phyloP scores from a whole-genome alignment of 2,888 invertebrate genomes.

The Augiades crinisus region DNA sequence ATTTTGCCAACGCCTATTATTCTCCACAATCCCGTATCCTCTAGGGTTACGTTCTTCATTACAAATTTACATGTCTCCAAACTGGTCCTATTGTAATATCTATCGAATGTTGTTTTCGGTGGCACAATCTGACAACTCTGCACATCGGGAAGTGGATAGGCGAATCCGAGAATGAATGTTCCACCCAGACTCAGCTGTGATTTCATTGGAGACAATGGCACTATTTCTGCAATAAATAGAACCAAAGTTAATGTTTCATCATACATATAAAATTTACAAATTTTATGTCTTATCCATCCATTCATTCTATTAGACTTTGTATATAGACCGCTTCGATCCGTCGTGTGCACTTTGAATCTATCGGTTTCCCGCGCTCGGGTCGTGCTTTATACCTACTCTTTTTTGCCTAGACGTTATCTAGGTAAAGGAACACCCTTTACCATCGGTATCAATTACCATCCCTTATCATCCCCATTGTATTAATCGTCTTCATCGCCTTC shows the following conservation, averaged over 20 bases:
- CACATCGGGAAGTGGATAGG: constrained; percentile 47
- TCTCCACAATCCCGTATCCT: constrained; percentile 56
- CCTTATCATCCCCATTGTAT: too few relatives aligned
- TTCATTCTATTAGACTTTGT: too few relatives aligned
- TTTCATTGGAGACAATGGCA: constrained; percentile 36
- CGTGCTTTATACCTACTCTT: too few relatives aligned
- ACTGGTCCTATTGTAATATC: constrained; percentile 49
- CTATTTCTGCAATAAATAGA: constrained; percentile 47
- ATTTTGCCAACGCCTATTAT: constrained; percentile 58
- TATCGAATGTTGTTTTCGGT: constrained; percentile 51
- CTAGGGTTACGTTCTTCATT: constrained; percentile 48
- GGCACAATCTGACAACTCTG: constrained; percentile 53
- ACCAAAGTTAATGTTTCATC: background rate
- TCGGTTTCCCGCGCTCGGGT: too few relatives aligned
- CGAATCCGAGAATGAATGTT: constrained; percentile 48
- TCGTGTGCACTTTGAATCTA: too few relatives aligned
- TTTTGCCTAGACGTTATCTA: too few relatives aligned
- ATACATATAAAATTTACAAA: too few relatives aligned
- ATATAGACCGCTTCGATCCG: too few relatives aligned
- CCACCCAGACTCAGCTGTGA: constrained; percentile 41
- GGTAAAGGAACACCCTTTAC: too few relatives aligned
- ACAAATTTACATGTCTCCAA: constrained; percentile 49
- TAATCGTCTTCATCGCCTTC: too few relatives aligned
- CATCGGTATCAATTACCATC: too few relatives aligned
- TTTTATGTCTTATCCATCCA: too few relatives aligned